Evolutionary conservation across 2,113 vertebrate genomes (phyloP), one percentile per base, ranked within the genome.

Genomic region (Apeltes quadracus): DNA sequence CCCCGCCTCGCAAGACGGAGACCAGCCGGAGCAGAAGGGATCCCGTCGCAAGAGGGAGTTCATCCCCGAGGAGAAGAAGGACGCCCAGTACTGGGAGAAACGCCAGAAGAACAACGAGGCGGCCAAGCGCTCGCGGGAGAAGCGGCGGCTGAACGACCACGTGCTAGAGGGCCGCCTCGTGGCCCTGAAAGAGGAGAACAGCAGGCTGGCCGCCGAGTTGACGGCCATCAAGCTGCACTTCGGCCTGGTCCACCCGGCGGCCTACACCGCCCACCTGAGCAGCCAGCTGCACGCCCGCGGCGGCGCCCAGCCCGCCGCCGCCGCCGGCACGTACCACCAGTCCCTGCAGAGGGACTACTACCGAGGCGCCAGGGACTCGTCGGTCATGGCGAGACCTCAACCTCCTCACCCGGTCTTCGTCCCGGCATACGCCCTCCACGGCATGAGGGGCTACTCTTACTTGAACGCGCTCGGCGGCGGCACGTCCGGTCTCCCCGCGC

Each of bases 41-140:
- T 13, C 78, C 1, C 94, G 96, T 0, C 88, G 96, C 62, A 96
- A 94, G 84, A 84, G 95, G 12, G 94, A 96, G 61, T 98, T 99
- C 92, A 96, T 93, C 83, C 95, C 96, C 0, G 94, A 96, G 0
- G 94, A 97, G 48, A 95, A 94, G 89, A 98, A 99, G 91, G 96
- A 98, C 77, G 91, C 61, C 2, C 78, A 68, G 50, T 98, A 99
- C 88, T 98, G 97, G 97, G 95, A 96, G 86, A 98, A 96, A 83
- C 89, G 96, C 8, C 92, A 88, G 16, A 97, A 95, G 91, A 97
- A 98, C 89, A 98, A 98, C 0, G 96, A 96, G 68, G 95, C 96
- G 0, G 96, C 96, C 81, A 97, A 95, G 76, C 92, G 95, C n/a
- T 98, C 97, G 0, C 89, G 97, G 27, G 95, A 98, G 79, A 98